phyloP scores from a whole-genome alignment of 2,888 invertebrate species.

The Bhutanitis thaidina region DNA sequence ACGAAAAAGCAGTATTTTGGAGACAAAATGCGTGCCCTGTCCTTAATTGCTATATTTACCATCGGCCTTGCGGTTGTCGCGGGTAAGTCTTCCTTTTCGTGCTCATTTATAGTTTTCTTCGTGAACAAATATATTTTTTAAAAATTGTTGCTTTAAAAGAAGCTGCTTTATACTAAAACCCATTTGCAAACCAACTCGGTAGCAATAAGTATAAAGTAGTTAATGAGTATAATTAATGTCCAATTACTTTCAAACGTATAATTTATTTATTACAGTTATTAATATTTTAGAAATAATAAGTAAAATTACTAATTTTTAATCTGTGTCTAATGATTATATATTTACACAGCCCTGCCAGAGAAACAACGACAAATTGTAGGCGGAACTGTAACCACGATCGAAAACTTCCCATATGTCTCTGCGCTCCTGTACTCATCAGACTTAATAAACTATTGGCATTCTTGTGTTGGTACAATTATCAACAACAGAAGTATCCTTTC shows the following conservation, averaged over 20 bases:
- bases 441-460: conserved; percentile 22
- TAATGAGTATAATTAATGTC: too few relatives aligned
- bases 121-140: too few relatives aligned
- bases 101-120: too few relatives aligned
- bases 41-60: neutral
- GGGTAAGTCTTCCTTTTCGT: neutral
- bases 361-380: conserved; percentile 26
- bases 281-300: too few relatives aligned
- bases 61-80: neutral
- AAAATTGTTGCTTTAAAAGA: too few relatives aligned
- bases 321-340: too few relatives aligned
- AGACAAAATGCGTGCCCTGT: neutral
- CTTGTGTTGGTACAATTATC: conserved; percentile 35
- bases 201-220: too few relatives aligned
- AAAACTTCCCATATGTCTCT: conserved; percentile 26
- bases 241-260: too few relatives aligned
- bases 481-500: conserved; percentile 31
- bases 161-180: too few relatives aligned
- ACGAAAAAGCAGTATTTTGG: neutral
- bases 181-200: too few relatives aligned
- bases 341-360: neutral
- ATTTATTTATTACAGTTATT: too few relatives aligned
- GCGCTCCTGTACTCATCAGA: conserved; percentile 24
- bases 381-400: conserved; percentile 26
- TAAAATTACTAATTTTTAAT: too few relatives aligned